phyloP scores from a whole-genome alignment of 2,888 invertebrate genomes.

The Melangyna quadrimaculata region DNA sequence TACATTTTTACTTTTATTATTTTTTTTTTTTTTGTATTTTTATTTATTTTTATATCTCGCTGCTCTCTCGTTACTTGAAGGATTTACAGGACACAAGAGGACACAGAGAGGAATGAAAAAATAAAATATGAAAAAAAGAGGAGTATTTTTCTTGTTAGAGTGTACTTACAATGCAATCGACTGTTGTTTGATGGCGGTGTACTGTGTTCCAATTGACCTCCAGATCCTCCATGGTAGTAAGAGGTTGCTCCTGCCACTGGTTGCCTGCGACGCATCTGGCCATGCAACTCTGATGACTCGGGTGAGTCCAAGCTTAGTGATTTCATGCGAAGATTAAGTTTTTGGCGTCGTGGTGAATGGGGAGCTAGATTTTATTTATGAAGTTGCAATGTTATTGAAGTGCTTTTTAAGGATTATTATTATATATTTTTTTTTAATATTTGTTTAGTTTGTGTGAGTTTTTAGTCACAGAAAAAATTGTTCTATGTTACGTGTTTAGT shows the following conservation, averaged over 20 bases:
- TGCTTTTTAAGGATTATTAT: constrained; percentile 39
- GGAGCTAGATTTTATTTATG: constrained; percentile 86
- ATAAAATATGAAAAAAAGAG: constrained; percentile 10
- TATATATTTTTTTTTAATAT: constrained; percentile 57
- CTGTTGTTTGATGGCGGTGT: constrained; percentile 82
- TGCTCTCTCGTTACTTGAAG: constrained; percentile 63
- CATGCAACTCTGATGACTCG: constrained; percentile 92
- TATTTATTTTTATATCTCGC: constrained; percentile 26
- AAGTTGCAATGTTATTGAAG: constrained; percentile 63
- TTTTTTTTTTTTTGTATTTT: constrained; percentile 2
- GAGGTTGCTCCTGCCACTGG: constrained; percentile 73
- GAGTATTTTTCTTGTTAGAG: constrained; percentile 38
- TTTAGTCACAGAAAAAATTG: constrained; percentile 39
- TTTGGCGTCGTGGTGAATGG: constrained; percentile 97
- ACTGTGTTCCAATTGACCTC: constrained; percentile 81
- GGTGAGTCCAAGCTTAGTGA: constrained; percentile 98
- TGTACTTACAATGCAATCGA: constrained; percentile 85
- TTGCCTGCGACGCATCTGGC: constrained; percentile 86
- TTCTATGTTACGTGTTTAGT: constrained; percentile 43
- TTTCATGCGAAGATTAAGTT: constrained; percentile 98
- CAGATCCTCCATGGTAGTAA: constrained; percentile 80
- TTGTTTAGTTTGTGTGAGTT: constrained; percentile 59
- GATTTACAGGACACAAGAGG: constrained; percentile 51
- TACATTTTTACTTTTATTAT: too few relatives aligned
- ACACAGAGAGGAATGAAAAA: constrained; percentile 8